Percentiles rank a stretch among this genome's conserved stretches.
These are phyloP conservation scores for Enteromius mattozi DNA, from an alignment of 2,797 vertebrate species.

Conservation along the genomic window DNA sequence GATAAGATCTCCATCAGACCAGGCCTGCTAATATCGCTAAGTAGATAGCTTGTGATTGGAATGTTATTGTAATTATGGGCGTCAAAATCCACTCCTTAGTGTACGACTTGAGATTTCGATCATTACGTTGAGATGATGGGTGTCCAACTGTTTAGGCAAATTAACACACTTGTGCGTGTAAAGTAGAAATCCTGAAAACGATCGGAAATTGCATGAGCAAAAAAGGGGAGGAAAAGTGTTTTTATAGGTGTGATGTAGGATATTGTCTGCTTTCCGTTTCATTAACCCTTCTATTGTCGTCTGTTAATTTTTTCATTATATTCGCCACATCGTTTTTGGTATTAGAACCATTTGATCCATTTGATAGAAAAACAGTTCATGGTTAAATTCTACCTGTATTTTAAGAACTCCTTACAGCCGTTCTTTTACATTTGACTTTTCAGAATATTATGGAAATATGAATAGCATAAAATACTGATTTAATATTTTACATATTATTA, in stretches of 20 bases:
- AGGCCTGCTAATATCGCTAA: slow-evolving; percentile 46
- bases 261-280: slow-evolving; percentile 10
- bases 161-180: slow-evolving; percentile 32
- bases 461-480: not conserved
- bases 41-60: slow-evolving; percentile 39
- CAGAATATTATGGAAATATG: no score
- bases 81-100: slow-evolving; percentile 34
- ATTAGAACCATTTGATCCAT: not conserved
- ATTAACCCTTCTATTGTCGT: not conserved
- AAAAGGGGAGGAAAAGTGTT: not conserved
- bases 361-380: not conserved
- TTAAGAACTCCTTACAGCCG: not conserved
- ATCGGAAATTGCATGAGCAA: slow-evolving; percentile 9
- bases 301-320: not conserved
- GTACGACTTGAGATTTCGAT: slow-evolving; percentile 39
- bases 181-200: slow-evolving; percentile 12
- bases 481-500: not conserved
- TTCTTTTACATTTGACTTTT: not conserved
- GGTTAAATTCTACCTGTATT: not conserved
- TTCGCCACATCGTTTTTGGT: not conserved
- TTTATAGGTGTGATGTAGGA: not conserved
- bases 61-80: slow-evolving; percentile 37
- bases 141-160: slow-evolving; percentile 40
- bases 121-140: slow-evolving; percentile 32
- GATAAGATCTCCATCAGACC: slow-evolving; percentile 52